A percentile compares a stretch with the other conserved stretches of the same genome.
Evolutionary conservation across 1,140 invertebrate genomes (phyloP).

Genomic region (Helicorthomorpha holstii): DNA sequence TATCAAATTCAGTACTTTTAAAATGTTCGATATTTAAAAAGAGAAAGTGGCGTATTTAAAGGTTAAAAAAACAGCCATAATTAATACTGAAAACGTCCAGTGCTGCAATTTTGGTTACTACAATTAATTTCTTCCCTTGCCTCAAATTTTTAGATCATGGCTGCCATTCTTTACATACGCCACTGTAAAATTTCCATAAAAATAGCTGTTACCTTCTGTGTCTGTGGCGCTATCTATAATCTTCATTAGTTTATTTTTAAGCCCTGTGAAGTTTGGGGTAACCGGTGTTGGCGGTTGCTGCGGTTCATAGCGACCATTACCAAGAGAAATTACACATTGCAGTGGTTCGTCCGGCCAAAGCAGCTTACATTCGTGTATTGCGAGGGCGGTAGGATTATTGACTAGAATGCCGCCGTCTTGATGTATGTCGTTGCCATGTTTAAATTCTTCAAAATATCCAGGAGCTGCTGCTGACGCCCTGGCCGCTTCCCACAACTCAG

Average conservation of each 20-base stretch:
- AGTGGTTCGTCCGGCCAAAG: slow-evolving; percentile 63
- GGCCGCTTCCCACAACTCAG: slow-evolving; percentile 70
- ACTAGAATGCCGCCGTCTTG: slow-evolving; percentile 74
- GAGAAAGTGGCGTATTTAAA: neutral
- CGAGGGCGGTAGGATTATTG: slow-evolving; percentile 81
- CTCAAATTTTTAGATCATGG: too few species aligned
- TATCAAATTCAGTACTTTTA: slow-evolving; percentile 17
- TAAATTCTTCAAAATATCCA: slow-evolving; percentile 77
- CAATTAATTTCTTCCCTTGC: too few species aligned
- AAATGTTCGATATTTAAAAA: neutral
- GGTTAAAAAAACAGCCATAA: neutral
- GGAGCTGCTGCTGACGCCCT: slow-evolving; percentile 82
- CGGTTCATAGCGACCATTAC: slow-evolving; percentile 49
- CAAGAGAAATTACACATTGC: slow-evolving; percentile 74
- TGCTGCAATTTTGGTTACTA: too few species aligned
- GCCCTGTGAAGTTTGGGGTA: slow-evolving; percentile 12
- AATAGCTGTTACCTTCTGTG: slow-evolving; percentile 67
- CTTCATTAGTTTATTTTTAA: slow-evolving; percentile 65
- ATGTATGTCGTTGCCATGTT: slow-evolving; percentile 53
- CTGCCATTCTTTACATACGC: too few species aligned
- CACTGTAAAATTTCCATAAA: too few species aligned
- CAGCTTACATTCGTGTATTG: slow-evolving; percentile 67
- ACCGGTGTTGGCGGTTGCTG: slow-evolving; percentile 8
- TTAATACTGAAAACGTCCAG: too few species aligned
- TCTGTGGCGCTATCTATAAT: slow-evolving; percentile 80